Evolutionary conservation across 35 echinoderm and acorn worm species (phyloP), one percentile per base, ranked within the genome.

Genomic region (Ophioderma brevispina): DNA sequence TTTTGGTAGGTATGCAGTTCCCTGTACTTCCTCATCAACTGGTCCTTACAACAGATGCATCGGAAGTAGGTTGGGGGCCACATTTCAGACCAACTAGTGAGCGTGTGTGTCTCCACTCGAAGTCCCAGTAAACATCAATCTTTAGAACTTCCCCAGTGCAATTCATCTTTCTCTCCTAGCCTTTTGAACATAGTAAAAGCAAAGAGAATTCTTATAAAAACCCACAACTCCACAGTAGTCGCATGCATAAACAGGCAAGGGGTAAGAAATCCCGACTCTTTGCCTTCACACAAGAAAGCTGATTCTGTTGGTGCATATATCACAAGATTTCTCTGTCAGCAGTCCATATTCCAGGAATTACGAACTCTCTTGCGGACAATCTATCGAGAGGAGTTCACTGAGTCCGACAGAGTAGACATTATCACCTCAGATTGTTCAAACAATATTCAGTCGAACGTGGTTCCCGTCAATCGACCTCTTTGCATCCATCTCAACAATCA

Each of bases 21-120:
- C 55, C 30, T 19, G 10, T 15, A 13, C 89, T 36, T 13, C 34
- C n/a, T 30, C 89, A 36, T 28, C 64, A 55, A 3, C 21, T 91
- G 23, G 84, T 75, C 13, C 10, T 91, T 0, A 36, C 39, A 1
- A 83, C 88, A 36, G 55, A 90, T 30, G 79, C 88, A n/a, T 82
- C 88, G 10, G 2, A 37, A 13, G 21, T 0, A 13, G 81, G 59
- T 18, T 90, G 79, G 89, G 89, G 81, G 30, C 80, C 39, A 3
- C 78, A 40, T 64, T 18, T 36, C 23, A 21, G 39, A 35, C 17
- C 10, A 36, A 40, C 25, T 32, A 32, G 18, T 34, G 19, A 28
- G 30, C 30, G 36, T 50, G 35, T 19, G 86, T 76, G 86, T 35
- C 13, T 15, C 8, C 6, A 40, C n/a, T 18, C 40, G n/a, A 10